Evolutionary conservation across 2,888 invertebrate genomes (phyloP).

Genomic region (Didymodactylos carnosus): DNA sequence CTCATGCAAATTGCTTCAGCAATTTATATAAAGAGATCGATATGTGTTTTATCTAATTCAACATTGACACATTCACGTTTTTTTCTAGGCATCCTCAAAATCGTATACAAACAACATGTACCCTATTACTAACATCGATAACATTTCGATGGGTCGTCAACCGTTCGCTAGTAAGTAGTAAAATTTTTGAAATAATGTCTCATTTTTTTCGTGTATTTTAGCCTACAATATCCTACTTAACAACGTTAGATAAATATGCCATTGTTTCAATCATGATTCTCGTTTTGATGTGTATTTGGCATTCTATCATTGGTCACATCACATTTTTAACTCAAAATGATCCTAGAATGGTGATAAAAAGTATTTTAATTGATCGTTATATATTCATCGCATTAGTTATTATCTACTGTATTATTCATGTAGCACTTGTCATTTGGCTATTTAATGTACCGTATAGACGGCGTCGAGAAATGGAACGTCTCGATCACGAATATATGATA

Average conservation of each 20-base stretch:
- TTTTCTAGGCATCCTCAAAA: slow-evolving; percentile 23
- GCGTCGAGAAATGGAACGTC: not conserved
- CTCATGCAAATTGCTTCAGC: not conserved
- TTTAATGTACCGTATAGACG: not conserved
- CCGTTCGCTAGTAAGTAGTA: slow-evolving; percentile 23
- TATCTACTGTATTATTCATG: not conserved
- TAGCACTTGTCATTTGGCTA: not conserved
- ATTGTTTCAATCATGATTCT: slow-evolving; percentile 7
- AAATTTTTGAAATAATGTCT: not conserved
- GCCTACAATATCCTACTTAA: slow-evolving; percentile 12
- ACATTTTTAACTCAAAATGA: not conserved
- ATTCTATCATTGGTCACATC: slow-evolving; percentile 2
- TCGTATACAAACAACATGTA: slow-evolving; percentile 28
- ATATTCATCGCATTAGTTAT: not conserved
- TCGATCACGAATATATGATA: not conserved
- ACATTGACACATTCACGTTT: slow-evolving; percentile 29
- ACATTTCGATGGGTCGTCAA: slow-evolving; percentile 32
- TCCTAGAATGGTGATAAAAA: no score
- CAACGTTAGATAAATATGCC: slow-evolving; percentile 11
- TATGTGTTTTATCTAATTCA: slow-evolving; percentile 23
- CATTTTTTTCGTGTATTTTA: not conserved
- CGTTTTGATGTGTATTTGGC: slow-evolving; percentile 10
- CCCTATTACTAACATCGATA: slow-evolving; percentile 27
- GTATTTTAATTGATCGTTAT: not conserved
- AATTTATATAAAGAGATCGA: not conserved